These are phyloP conservation scores for Stomorhina lunata DNA, from an alignment of 2,888 invertebrate genomes.

Conservation along the genomic window DNA sequence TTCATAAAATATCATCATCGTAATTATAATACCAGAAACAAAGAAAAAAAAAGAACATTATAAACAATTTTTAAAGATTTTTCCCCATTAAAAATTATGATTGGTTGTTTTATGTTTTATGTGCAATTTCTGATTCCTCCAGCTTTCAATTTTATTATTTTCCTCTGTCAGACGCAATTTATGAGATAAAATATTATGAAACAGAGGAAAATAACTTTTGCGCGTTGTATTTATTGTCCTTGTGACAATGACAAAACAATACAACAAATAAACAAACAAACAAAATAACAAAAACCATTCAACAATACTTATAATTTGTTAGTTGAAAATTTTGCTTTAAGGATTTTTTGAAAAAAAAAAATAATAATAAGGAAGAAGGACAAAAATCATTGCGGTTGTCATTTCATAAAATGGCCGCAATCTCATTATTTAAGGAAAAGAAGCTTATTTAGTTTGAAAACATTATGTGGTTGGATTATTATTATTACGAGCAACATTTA, in stretches of 20 bases:
- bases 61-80: conserved; percentile 22
- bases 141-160: not conserved
- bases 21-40: conserved; percentile 34
- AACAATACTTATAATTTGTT: conserved; percentile 47
- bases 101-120: not conserved
- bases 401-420: conserved; percentile 52
- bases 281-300: not conserved
- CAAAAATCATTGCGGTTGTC: conserved; percentile 45
- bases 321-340: conserved; percentile 47
- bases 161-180: conserved; percentile 34
- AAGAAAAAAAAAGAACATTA: not conserved
- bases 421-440: conserved; percentile 56
- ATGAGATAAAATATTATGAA: conserved; percentile 2
- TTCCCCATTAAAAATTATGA: conserved; percentile 20
- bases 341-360: conserved; percentile 31
- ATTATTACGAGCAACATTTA: conserved; percentile 34
- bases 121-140: not conserved
- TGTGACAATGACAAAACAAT: conserved; percentile 43
- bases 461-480: conserved; percentile 59
- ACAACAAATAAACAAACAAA: not conserved
- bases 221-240: conserved; percentile 36
- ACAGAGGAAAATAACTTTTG: conserved; percentile 22
- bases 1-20: conserved; percentile 8
- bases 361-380: conserved; percentile 19
- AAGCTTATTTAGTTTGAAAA: conserved; percentile 59